These are phyloP conservation scores for Pleuronectes platessa DNA, from an alignment of 2,113 vertebrate genomes.

Conservation along the genomic window DNA sequence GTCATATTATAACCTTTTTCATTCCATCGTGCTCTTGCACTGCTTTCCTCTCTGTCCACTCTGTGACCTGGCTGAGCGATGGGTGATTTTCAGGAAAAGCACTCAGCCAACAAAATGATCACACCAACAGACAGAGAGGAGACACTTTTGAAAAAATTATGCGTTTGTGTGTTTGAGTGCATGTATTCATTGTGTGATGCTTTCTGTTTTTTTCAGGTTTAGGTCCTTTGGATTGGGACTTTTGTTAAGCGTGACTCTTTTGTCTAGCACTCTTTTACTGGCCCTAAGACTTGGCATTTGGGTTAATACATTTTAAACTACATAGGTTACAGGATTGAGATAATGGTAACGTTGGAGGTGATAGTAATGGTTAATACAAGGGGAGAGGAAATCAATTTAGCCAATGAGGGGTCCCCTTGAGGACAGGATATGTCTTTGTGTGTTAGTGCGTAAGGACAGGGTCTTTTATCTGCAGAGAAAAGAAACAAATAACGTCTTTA, in stretches of 20 bases:
- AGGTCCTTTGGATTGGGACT: neutral
- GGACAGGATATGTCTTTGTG: neutral
- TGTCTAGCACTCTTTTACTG: neutral
- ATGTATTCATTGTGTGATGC: conserved; percentile 11
- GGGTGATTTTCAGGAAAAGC: conserved; percentile 68
- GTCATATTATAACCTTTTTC: conserved; percentile 47
- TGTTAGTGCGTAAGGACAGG: conserved; percentile 16
- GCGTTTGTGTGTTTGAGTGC: conserved; percentile 3
- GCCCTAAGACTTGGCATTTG: neutral
- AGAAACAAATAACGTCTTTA: conserved; percentile 57
- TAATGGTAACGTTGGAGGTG: conserved; percentile 1
- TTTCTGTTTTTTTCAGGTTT: neutral
- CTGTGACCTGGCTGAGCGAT: conserved; percentile 55
- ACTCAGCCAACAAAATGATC: conserved; percentile 77
- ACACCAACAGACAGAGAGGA: conserved; percentile 61
- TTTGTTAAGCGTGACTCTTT: neutral
- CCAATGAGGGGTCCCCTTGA: neutral
- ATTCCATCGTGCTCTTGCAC: conserved; percentile 39
- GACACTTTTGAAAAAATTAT: conserved; percentile 49
- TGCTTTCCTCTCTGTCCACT: conserved; percentile 46
- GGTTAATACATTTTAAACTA: neutral
- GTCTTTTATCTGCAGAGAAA: conserved; percentile 51
- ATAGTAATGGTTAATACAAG: neutral
- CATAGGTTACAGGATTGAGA: neutral
- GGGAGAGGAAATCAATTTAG: conserved; percentile 10